phyloP scores from a whole-genome alignment of 1,140 invertebrate genomes.

The Doryteuthis pealeii region DNA sequence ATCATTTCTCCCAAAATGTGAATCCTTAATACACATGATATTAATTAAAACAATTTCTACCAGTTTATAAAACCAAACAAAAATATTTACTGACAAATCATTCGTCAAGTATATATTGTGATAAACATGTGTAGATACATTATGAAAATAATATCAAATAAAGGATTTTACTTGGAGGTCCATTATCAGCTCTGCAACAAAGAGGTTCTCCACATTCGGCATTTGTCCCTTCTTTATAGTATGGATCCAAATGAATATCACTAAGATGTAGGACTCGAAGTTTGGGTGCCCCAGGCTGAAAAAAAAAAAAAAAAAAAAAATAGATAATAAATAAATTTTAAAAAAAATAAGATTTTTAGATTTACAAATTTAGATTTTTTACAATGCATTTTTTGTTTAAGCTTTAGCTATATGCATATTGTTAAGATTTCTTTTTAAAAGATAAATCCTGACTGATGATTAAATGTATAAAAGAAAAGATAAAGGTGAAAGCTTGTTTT shows the following conservation, averaged over 20 bases:
- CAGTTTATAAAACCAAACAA: no score
- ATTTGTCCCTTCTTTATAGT: slow-evolving; percentile 70
- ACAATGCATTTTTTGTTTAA: background rate
- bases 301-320: slow-evolving; percentile 10
- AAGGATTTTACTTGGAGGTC: slow-evolving; percentile 35
- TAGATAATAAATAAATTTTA: background rate
- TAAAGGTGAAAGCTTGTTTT: no score
- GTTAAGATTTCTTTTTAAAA: background rate
- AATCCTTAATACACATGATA: no score
- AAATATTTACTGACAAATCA: no score
- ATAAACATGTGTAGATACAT: no score
- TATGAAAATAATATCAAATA: no score
- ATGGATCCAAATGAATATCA: slow-evolving; percentile 79
- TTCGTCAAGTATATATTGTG: no score
- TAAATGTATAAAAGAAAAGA: no score
- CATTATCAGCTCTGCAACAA: slow-evolving; percentile 74
- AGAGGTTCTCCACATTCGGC: slow-evolving; percentile 74
- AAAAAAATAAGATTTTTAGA: background rate
- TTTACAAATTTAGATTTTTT: background rate
- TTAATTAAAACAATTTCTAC: no score
- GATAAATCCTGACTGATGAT: no score
- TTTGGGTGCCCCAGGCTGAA: slow-evolving; percentile 43
- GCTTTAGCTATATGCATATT: background rate
- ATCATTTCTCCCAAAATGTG: no score
- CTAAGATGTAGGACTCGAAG: slow-evolving; percentile 71